Base-by-base conservation (phyloP, 2,888 invertebrate species). In the Chydorus sphaericus region DNA sequence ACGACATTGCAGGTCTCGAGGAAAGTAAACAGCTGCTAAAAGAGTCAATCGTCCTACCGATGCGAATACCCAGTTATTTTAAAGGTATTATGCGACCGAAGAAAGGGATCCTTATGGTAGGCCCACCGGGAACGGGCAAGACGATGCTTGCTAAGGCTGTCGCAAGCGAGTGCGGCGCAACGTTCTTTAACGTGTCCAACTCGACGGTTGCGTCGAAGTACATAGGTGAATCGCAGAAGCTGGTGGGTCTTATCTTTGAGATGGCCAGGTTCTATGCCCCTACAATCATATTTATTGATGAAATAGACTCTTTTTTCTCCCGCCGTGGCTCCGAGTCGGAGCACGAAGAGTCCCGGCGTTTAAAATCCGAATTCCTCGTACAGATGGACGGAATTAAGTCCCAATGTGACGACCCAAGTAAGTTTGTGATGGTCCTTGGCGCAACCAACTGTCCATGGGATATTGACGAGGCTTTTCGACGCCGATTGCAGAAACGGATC, bases 381-480 rank as follows among this genome's bases (percentile, higher is more conserved):
- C 97, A 98, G 75, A 97, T 98, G 96, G 97, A 98, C 73, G 97
- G 97, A 1, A 82, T 90, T 49, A 86, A 85, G 56, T 82, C 82
- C 2, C 54, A 60, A 48, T 61, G 61, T 44, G 74, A 74, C 50
- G 75, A 76, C 63, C 73, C 74, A 18, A 71, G 72, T 48, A 81
- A 86, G 75, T 86, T 91, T 49, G 93, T 98, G 1, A 96, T 97
- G 91, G 96, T 98, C 20, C 73, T 98, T 62, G 97, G 96, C 0
- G 97, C 97, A 6, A 98, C 97, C 0, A 98, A 98, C 73, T 94
- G 94, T 68, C 98, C 98, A 0, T 97, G 97, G 97, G 96, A 97
- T 69, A 87, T 98, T 57, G 96, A 96, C 70, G 96, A 97, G 70
- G 97, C 97, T 5, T 71, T 98, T 14, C 76, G 94, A 31, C 77